phyloP scores from a whole-genome alignment of 2,113 vertebrate genomes.

The Choloepus hoffmanni region DNA sequence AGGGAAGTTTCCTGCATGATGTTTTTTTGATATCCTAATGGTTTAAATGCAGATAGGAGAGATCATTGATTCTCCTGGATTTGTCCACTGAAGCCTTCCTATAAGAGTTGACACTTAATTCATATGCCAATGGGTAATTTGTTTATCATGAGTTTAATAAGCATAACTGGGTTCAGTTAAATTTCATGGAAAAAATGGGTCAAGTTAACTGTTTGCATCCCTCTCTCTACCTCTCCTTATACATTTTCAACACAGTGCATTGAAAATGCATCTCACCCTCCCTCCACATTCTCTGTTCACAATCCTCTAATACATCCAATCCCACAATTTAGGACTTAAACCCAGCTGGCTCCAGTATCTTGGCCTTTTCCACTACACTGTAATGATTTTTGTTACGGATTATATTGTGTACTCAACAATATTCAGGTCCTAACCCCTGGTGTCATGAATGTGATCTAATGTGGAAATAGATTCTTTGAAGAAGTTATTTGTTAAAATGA shows the following conservation, averaged over 20 bases:
- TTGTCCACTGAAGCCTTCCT: neutral
- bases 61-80: neutral
- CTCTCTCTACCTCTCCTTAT: neutral
- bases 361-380: neutral
- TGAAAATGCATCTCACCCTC: neutral
- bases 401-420: too few relatives aligned
- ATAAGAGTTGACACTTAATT: neutral
- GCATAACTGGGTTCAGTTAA: neutral
- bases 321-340: constrained; percentile 24
- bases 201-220: neutral
- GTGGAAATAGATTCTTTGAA: too few relatives aligned
- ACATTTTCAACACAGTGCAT: neutral
- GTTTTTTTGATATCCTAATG: neutral
- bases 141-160: neutral
- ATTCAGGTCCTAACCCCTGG: too few relatives aligned
- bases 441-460: too few relatives aligned
- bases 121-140: neutral
- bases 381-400: neutral
- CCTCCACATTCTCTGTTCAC: neutral
- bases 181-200: neutral
- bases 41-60: neutral
- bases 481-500: too few relatives aligned
- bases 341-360: neutral
- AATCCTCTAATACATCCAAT: neutral
- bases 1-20: accelerated